Evolutionary conservation across 2,888 invertebrate genomes (phyloP).

Genomic region (Tenthredo mesomela): DNA sequence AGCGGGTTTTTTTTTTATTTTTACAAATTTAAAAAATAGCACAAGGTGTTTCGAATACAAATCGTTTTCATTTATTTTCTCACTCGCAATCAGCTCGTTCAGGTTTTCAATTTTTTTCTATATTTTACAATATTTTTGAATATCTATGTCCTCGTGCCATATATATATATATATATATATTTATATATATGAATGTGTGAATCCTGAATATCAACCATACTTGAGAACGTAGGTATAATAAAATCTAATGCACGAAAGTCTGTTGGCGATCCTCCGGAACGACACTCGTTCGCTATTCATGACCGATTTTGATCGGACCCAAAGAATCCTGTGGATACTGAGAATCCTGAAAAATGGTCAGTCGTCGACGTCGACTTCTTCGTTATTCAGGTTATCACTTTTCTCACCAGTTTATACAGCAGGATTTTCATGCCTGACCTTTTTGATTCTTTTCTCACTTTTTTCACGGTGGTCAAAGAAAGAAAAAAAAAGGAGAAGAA

Average conservation of each 20-base stretch:
- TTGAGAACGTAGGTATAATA: constrained; percentile 3
- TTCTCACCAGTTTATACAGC: constrained; percentile 22
- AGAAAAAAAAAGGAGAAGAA: background rate
- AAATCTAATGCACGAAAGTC: constrained; percentile 35
- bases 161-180: too few species aligned
- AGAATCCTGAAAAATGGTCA: constrained; percentile 44
- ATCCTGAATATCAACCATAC: constrained; percentile 16
- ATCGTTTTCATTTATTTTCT: background rate
- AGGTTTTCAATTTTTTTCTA: constrained; percentile 8
- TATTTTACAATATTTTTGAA: background rate
- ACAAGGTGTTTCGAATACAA: constrained; percentile 3
- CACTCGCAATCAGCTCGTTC: background rate
- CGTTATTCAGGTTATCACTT: constrained; percentile 49
- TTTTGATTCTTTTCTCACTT: constrained; percentile 6
- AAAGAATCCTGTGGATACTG: constrained; percentile 33
- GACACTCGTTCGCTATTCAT: constrained; percentile 48
- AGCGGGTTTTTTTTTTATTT: background rate
- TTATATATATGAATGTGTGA: constrained; percentile 1
- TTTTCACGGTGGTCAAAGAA: background rate
- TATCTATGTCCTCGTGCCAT: background rate
- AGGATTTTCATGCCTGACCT: constrained; percentile 15
- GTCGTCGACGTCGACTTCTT: constrained; percentile 35
- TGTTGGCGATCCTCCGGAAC: constrained; percentile 28
- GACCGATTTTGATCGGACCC: constrained; percentile 44
- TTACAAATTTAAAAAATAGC: background rate